These are phyloP conservation scores for Chloropsis hardwickii DNA, from an alignment of 2,113 vertebrate genomes.

Conservation along the genomic window DNA sequence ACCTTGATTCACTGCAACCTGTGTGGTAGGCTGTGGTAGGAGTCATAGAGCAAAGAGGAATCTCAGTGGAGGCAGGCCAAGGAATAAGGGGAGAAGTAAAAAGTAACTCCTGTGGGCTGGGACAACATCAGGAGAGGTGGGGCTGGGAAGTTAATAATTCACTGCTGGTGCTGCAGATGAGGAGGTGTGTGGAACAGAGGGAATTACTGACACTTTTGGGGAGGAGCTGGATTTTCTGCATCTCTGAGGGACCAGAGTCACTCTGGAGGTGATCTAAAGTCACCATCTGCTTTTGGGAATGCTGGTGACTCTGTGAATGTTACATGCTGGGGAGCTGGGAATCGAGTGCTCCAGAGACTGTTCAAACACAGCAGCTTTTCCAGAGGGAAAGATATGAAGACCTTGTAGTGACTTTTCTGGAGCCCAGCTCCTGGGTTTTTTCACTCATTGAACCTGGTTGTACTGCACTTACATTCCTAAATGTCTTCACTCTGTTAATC, in stretches of 20 bases:
- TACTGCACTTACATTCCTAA: background rate
- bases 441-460: background rate
- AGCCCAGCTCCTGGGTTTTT: background rate
- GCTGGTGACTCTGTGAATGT: background rate
- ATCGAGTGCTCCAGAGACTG: background rate
- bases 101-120: background rate
- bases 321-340: background rate
- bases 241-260: background rate
- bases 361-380: background rate
- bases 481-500: background rate
- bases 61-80: background rate
- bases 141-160: background rate
- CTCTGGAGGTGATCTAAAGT: background rate
- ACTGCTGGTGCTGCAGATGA: background rate
- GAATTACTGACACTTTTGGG: background rate
- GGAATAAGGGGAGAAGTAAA: background rate
- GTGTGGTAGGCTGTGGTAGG: accelerated
- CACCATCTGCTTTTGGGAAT: background rate
- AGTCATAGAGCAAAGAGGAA: background rate
- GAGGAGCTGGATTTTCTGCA: background rate
- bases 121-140: background rate
- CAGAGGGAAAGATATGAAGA: background rate
- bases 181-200: background rate
- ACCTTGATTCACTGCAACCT: background rate
- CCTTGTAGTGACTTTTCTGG: background rate